Evolutionary conservation across 92 coral and sea anemone species (phyloP), one percentile per base, ranked within the genome.

Genomic region (Porites cylindrica): DNA sequence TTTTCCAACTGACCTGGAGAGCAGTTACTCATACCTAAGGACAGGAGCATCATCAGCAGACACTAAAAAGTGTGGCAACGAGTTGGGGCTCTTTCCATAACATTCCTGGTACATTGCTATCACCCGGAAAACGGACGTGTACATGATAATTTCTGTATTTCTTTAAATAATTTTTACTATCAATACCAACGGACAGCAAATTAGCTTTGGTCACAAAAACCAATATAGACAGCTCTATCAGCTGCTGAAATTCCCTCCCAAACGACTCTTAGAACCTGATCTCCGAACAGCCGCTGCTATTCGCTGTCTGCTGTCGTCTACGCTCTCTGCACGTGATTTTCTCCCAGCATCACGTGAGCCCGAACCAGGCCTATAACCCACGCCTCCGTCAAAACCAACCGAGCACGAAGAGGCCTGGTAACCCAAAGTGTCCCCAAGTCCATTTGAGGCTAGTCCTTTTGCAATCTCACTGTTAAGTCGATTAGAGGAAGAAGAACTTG

Each of bases 231-330:
- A 47, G 52, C 7, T 6, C 78, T 54, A 16, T 90, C 82, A 91
- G 85, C 91, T 82, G 54, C 86, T 87, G 47, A 82, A 82, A 51
- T 61, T 83, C 54, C 83, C 87, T 59, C 91, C 95, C 43, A 81
- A 82, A n/a, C 94, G 90, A 84, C 95, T 91, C 75, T 79, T 92
- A 12, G 96, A 89, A 10, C 94, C 90, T 72, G 74, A 77, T 76
- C 95, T 86, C 60, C 99, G 97, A 1, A 97, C 88, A 23, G 99
- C 99, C 8, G 91, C 96, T 0, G 98, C 97, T 24, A 97, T 97
- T 85, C 99, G 93, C 75, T 97, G 94, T 54, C 99, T 87, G 75
- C 94, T 92, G 67, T 93, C 96, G 78, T 95, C 98, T 56, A 97
- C 97, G 75, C 98, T 95, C 32, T 92, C 94, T 11, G 82, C 81